phyloP scores from a whole-genome alignment of 1,140 invertebrate species.

The Drosophila virilis region DNA sequence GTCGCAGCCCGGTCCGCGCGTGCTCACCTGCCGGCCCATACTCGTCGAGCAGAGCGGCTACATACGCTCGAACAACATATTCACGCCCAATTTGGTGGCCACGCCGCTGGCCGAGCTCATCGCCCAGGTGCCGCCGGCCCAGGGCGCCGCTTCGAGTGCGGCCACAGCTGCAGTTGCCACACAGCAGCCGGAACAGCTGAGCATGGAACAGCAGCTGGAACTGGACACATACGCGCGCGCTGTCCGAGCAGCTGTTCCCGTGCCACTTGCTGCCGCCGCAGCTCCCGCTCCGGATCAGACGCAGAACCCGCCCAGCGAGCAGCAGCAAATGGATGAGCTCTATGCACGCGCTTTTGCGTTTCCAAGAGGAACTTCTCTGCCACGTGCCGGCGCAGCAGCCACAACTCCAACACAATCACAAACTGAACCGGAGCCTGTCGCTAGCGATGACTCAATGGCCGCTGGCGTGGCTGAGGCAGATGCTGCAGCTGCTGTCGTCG shows the following conservation, averaged over 20 bases:
- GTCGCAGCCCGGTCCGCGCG: slow-evolving; percentile 88
- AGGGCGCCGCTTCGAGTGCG: not conserved
- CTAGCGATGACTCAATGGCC: not conserved
- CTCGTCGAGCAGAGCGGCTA: slow-evolving; percentile 89
- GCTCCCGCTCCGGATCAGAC: no score
- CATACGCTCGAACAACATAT: slow-evolving; percentile 81
- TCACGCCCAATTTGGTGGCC: slow-evolving; percentile 58
- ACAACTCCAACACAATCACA: no score
- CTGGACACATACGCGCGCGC: no score
- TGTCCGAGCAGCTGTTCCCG: no score
- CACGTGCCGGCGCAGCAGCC: no score
- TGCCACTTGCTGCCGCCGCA: no score
- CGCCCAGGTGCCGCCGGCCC: slow-evolving; percentile 6
- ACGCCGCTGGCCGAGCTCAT: slow-evolving; percentile 32
- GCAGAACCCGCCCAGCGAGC: no score
- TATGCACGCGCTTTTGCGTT: no score
- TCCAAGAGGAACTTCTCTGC: no score
- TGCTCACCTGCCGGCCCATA: slow-evolving; percentile 89
- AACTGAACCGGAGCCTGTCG: not conserved
- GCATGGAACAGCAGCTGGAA: no score
- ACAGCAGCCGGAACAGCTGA: slow-evolving; percentile 35
- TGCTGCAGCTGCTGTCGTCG: slow-evolving; percentile 56
- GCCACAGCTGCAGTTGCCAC: not conserved
- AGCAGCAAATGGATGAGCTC: no score
- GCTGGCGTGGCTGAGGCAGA: slow-evolving; percentile 37